Evolutionary conservation across 2,888 invertebrate genomes (phyloP), one percentile per base, ranked within the genome.

Genomic region (Eristalis arbustorum): DNA sequence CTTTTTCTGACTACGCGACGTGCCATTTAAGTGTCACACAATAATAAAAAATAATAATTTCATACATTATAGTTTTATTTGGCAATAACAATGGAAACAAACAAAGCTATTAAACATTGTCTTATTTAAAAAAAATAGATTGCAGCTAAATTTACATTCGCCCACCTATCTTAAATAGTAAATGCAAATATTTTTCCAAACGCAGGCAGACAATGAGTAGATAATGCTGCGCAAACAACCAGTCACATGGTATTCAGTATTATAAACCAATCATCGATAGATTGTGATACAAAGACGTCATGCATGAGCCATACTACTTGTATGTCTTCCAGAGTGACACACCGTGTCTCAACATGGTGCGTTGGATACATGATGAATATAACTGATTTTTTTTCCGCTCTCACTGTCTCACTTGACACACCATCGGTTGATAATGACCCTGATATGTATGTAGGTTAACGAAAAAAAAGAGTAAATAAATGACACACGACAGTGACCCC

Each of bases 361-460:
- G 34, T 69, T 34, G 61, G n/a, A 22, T 61, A 61, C 61, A 71
- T 23, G n/a, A 31, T 25, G 13, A 22, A 25, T 14, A 28, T 42
- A 14, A 40, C 61, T 28, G 71, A 72, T 42, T 68, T 56, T 42
- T 68, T 56, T n/a, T 68, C 34, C 56, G 34, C 49, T 23, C 31
- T 49, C 10, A 23, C 73, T 56, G 34, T 22, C n/a, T n/a, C 56
- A 61, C 42, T 56, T 40, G 56, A 18, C 31, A 63, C 28, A 66
- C 56, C 66, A 66, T 66, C 66, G n/a, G 59, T 61, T 61, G 28
- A 67, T 75, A 59, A 66, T 67, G 57, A 67, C 59, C 49, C 18
- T 18, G 49, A 18, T n/a, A 18, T 8, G 49, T 18, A 18, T 49
- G 49, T 18, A 49, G 49, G 49, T 18, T 49, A 18, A 25, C 59